Base-by-base conservation (phyloP, 2,797 vertebrate species). In the Eurystomus glaucurus region DNA sequence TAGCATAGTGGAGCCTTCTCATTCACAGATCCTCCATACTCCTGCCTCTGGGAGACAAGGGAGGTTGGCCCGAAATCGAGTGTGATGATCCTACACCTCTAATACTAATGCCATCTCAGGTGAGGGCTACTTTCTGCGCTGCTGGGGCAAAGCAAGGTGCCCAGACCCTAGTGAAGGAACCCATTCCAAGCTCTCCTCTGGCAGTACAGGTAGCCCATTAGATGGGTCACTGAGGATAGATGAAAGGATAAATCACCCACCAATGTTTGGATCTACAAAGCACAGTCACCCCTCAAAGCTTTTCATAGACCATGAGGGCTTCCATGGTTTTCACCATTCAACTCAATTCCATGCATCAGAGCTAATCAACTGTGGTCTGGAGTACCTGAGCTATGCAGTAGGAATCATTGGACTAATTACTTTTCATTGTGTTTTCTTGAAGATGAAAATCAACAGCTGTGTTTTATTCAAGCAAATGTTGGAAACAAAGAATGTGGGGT, bases 41-140 rank as follows among this genome's bases (percentile, higher is more conserved):
- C 21, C n/a, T 33, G 3, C 20, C 29, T 50, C 48, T 62, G 19
- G 22, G 37, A 62, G 14, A 70, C 10, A 5, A 4, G 37, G 16
- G 3, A 55, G 8, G 19, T 21, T 86, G 76, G 17, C n/a, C 52
- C 61, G 20, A 70, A 57, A 43, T 25, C 0, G 0, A 20, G 22
- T 18, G 9, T 28, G 26, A 31, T 83, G 29, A 57, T 43, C 33
- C 50, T 46, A 14, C 3, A 21, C 8, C 39, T 85, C 76, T 71
- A 52, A 51, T 31, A 39, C 9, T 31, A 69, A 65, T 0, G 1
- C 11, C 3, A 0, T 10, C 52, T 17, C 62, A 48, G 31, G 23
- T 37, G 29, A 85, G 33, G 26, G 39, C 5, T n/a, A 69, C n/a
- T 66, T 80, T 64, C 65, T 50, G 33, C 37, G 45, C 16, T 76